Percentiles rank a stretch among this genome's conserved stretches.
Conservation (phyloP, 2,113 vertebrate species). For the Nanorana parkeri region DNA sequence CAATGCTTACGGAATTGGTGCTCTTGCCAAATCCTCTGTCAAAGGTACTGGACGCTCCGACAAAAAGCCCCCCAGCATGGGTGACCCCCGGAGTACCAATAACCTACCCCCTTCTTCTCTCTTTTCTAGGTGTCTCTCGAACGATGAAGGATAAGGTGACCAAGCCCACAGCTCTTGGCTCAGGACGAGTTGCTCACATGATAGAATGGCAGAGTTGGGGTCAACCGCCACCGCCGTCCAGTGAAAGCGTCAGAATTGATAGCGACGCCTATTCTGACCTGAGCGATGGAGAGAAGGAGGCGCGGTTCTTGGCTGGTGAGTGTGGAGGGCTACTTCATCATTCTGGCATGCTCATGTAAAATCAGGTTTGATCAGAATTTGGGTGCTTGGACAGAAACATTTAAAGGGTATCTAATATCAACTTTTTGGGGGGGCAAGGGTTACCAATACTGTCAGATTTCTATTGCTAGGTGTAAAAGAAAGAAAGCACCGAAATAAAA, state of each 20-base stretch:
- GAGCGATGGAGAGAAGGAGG: slow-evolving; percentile 97
- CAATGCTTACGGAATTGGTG: slow-evolving; percentile 96
- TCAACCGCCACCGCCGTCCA: slow-evolving; percentile 79
- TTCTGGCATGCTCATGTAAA: too few relatives aligned
- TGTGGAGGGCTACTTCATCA: neutral
- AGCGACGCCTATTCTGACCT: slow-evolving; percentile 96
- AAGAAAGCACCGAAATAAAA: too few relatives aligned
- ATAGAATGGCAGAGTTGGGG: slow-evolving; percentile 98
- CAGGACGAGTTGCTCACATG: slow-evolving; percentile 96
- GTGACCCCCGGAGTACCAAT: neutral
- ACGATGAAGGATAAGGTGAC: slow-evolving; percentile 98
- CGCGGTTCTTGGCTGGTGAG: slow-evolving; percentile 92
- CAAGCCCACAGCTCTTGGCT: slow-evolving; percentile 94
- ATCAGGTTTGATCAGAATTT: too few relatives aligned
- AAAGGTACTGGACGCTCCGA: slow-evolving; percentile 81
- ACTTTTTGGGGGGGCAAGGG: too few relatives aligned
- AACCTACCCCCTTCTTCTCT: neutral
- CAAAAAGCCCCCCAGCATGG: neutral
- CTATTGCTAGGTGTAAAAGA: too few relatives aligned
- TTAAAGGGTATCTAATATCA: too few relatives aligned
- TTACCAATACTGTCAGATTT: too few relatives aligned
- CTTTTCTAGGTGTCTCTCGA: slow-evolving; percentile 81
- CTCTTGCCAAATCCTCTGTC: slow-evolving; percentile 98
- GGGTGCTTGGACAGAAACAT: too few relatives aligned
- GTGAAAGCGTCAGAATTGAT: slow-evolving; percentile 86